Base-by-base conservation (phyloP, 2,797 vertebrate genomes). In the Propithecus perrieri region DNA sequence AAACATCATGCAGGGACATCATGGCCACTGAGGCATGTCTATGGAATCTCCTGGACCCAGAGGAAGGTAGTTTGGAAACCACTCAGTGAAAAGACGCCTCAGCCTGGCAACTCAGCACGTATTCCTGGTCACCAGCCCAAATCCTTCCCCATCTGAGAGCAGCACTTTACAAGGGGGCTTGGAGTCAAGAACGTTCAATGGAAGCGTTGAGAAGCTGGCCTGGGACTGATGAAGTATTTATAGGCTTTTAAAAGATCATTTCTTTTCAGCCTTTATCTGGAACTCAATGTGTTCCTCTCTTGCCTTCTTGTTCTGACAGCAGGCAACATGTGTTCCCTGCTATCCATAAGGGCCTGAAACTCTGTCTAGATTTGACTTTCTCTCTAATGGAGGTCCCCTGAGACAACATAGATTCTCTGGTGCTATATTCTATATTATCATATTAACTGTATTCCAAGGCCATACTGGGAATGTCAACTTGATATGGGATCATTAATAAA, bases 401-500 rank as follows among this genome's bases (percentile, higher is more conserved):
- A 91, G 38, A 69, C 6, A 43, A 63, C 74, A 67, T 1, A 0
- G 35, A 91, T 88, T 65, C n/a, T 72, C 65, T 63, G 75, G 71
- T 28, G 71, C 43, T 59, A 28, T 35, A 67, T n/a, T 91, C 71
- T 83, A n/a, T 43, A 43, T 24, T 86, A 75, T 57, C 80, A 61
- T 41, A 81, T 75, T 83, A 95, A 69, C 33, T 50, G 48, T 53
- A 43, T 13, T 93, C 63, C 41, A 75, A 76, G 48, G 61, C 38
- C 76, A 78, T 53, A 72, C 4, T 35, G 18, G 41, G 57, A 85
- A 94, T 94, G 93, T 95, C 81, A 93, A 50, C 67, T 76, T 75
- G 78, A 79, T 93, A 96, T 50, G 57, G 78, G n/a, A 74, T 75
- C 92, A 61, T 35, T 86, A 67, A 85, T 79, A 92, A 94, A 92